Evolutionary conservation across 2,888 invertebrate species (phyloP), one percentile per base, ranked within the genome.

Genomic region (Auanema sp.): DNA sequence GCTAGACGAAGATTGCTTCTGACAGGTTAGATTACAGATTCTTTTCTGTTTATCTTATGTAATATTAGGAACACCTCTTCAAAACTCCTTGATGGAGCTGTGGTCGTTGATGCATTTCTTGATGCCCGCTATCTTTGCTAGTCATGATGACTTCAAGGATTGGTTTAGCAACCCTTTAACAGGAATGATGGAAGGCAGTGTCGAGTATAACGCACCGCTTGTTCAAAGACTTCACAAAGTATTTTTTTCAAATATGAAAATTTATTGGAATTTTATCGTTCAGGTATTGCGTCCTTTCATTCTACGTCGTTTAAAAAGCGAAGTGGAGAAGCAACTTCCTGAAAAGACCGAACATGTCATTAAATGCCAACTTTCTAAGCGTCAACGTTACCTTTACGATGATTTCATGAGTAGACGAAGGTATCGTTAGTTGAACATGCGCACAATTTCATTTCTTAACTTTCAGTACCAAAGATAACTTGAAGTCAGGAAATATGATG

Each of bases 61-160:
- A n/a, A n/a, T n/a, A n/a, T n/a, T n/a, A 69, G 69, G 79, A 57
- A 96, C 95, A 65, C 95, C 95, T 65, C 88, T 96, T 71, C 95
- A 96, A 87, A 96, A 96, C 86, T 92, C 92, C 85, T 86, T 96
- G 78, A 92, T 93, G 91, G 95, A 96, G 87, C 87, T 96, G 76
- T 96, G 96, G 95, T 94, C 95, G 23, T 87, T 96, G 68, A 93
- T 96, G 93, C 95, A 96, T 87, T 96, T 96, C 86, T 88, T 96
- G 58, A 95, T 96, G 95, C 96, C 96, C 50, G 90, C 91, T 85
- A 92, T 95, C 76, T 96, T 96, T 88, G 92, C 93, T 77, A 93
- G 93, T 56, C 93, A 97, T 87, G 89, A 91, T 59, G 94, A 96
- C 86, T 94, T 87, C 79, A 93, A 94, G 85, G 94, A 95, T 86